Conservation (phyloP, 1,140 invertebrate species). For the Drosophila guanche region DNA sequence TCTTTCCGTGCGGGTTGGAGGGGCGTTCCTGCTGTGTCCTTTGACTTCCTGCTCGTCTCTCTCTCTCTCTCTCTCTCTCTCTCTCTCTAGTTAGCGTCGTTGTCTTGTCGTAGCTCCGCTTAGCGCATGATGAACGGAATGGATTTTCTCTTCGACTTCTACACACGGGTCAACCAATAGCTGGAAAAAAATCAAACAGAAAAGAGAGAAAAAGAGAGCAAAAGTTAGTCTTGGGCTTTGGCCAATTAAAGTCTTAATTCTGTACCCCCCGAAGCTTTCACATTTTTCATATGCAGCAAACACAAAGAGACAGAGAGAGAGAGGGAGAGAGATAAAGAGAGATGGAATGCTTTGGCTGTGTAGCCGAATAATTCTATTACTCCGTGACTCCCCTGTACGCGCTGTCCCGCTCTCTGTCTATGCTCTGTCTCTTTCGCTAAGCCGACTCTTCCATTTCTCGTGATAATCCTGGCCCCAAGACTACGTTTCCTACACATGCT, state of each 20-base stretch:
- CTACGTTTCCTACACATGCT: constrained; percentile 43
- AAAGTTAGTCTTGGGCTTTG: constrained; percentile 48
- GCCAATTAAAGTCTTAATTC: constrained; percentile 72
- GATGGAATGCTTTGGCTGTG: no score
- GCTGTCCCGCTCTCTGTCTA: background rate
- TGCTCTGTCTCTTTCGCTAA: constrained; percentile 6
- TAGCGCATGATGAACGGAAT: constrained; percentile 49
- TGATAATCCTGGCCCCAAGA: constrained; percentile 45
- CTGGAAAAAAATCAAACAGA: constrained; percentile 30
- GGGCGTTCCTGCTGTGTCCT: constrained; percentile 33
- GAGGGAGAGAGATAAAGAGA: no score
- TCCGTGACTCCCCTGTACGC: no score
- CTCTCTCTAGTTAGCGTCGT: constrained; percentile 28
- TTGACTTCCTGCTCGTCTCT: constrained; percentile 36
- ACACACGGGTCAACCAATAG: constrained; percentile 13
- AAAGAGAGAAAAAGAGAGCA: constrained; percentile 9
- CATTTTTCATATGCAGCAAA: constrained; percentile 46
- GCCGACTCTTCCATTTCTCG: constrained; percentile 25
- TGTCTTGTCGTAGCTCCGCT: constrained; percentile 36
- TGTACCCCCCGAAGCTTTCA: constrained; percentile 30
- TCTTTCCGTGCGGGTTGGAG: constrained; percentile 32
- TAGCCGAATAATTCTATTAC: no score
- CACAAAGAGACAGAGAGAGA: background rate
- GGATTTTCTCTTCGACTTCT: background rate
- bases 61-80: background rate